These are phyloP conservation scores for Amphipyra berbera DNA, from an alignment of 2,888 invertebrate species.

Conservation along the genomic window DNA sequence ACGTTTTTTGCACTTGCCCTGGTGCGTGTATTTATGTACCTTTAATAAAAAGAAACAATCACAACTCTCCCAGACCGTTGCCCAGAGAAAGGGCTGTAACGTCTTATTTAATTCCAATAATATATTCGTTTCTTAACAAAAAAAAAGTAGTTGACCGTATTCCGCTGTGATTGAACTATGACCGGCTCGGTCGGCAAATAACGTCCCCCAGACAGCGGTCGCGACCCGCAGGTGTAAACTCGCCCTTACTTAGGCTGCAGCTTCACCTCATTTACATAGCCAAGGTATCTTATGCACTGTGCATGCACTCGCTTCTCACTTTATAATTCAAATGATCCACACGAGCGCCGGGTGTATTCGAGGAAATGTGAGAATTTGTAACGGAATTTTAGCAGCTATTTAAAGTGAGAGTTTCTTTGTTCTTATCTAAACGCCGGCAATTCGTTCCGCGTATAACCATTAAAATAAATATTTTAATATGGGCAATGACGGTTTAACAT, in stretches of 20 bases:
- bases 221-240: slow-evolving; percentile 75
- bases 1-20: background rate
- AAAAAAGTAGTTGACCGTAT: slow-evolving; percentile 56
- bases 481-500: background rate
- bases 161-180: slow-evolving; percentile 67
- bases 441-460: slow-evolving; percentile 13
- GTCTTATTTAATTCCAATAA: slow-evolving; percentile 32
- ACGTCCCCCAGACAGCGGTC: slow-evolving; percentile 45
- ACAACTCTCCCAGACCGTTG: slow-evolving; percentile 24
- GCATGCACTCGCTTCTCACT: slow-evolving; percentile 86
- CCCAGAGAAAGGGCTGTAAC: slow-evolving; percentile 7
- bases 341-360: slow-evolving; percentile 74
- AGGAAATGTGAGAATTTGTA: slow-evolving; percentile 88
- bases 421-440: slow-evolving; percentile 32
- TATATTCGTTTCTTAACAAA: slow-evolving; percentile 34
- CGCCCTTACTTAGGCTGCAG: slow-evolving; percentile 70
- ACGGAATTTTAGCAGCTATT: slow-evolving; percentile 78
- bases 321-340: slow-evolving; percentile 88
- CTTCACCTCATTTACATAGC: slow-evolving; percentile 83
- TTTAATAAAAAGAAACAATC: background rate
- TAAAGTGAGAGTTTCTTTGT: slow-evolving; percentile 54
- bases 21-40: background rate
- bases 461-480: slow-evolving; percentile 25
- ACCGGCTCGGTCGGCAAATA: slow-evolving; percentile 54
- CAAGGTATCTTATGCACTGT: slow-evolving; percentile 83